Evolutionary conservation across 2,113 vertebrate species (phyloP).

Genomic region (human): DNA sequence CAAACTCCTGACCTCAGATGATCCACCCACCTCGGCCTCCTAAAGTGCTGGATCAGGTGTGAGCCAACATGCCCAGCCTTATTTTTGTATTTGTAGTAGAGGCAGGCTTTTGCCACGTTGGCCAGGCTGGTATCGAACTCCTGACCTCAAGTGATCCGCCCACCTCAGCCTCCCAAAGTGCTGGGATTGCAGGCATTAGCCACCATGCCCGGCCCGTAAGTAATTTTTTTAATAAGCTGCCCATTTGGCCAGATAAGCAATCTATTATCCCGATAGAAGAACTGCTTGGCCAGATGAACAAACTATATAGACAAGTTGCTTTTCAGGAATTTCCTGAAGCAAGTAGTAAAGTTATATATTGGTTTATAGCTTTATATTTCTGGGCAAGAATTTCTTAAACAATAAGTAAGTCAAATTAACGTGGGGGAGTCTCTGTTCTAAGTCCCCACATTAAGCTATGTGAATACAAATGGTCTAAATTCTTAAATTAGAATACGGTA

Average conservation of each 20-base stretch:
- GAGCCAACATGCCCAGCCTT: too few species aligned
- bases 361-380: not conserved
- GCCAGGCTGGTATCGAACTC: too few species aligned
- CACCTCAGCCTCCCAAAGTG: too few species aligned
- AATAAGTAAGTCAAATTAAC: slow-evolving; percentile 20
- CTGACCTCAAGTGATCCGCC: too few species aligned
- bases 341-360: slow-evolving; percentile 12
- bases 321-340: slow-evolving; percentile 27
- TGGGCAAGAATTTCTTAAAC: slow-evolving; percentile 33
- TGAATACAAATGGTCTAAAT: slow-evolving; percentile 11
- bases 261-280: slow-evolving; percentile 27
- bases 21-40: too few species aligned
- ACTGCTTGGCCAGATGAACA: not conserved
- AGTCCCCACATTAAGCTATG: not conserved
- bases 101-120: too few species aligned
- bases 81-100: too few species aligned
- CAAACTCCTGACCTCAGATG: too few species aligned
- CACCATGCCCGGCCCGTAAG: not conserved
- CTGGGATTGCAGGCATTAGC: too few species aligned
- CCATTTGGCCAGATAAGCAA: not conserved
- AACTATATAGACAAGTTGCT: not conserved
- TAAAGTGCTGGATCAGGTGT: too few species aligned
- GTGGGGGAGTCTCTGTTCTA: not conserved
- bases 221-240: not conserved
- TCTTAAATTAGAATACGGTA: slow-evolving; percentile 14